Evolutionary conservation across 2,888 invertebrate genomes (phyloP), one percentile per base, ranked within the genome.

Genomic region (Bellardia bayeri): DNA sequence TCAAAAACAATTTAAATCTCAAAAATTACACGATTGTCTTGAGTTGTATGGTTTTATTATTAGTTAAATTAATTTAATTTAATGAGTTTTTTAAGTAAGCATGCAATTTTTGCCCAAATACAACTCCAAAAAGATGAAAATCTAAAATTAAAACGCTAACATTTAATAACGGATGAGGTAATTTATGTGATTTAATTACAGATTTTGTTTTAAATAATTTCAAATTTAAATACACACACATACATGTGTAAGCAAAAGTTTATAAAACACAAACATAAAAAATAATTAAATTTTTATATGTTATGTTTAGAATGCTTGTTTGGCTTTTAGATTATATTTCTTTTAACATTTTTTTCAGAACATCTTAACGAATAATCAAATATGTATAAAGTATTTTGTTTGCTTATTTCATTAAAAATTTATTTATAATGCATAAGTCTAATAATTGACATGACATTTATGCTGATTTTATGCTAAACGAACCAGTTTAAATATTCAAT

Each of bases 381-480:
- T 37, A n/a, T 16, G 23, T 63, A 54, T 33, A 42, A 5, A 16
- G 11, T 45, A 6, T 37, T 37, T 37, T 37, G 4, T 37, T 37
- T 4, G 23, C 23, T 23, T 37, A 37, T 69, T 42, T 51, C n/a
- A 37, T 16, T 37, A 13, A 23, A 58, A 42, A 58, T 72, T 54
- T 30, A 76, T 64, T 5, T 23, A 23, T 58, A 66, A 69, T 49
- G 33, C 49, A 49, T 51, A 51, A 23, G 42, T 40, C 37, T n/a
- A 42, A 45, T 74, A 82, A 58, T 74, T 82, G 56, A 37, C 58
- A 66, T 68, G 74, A 58, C 66, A 74, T 74, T 82, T 74, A 82
- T 82, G 30, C 16, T 9, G 33, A 74, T 82, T 68, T 14, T 66
- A 82, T 82, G 58, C n/a, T 64, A 82, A 74, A 56, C 8, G 6